Base-by-base conservation (phyloP, 2,113 vertebrate genomes). In the Oncorhynchus gorbuscha region DNA sequence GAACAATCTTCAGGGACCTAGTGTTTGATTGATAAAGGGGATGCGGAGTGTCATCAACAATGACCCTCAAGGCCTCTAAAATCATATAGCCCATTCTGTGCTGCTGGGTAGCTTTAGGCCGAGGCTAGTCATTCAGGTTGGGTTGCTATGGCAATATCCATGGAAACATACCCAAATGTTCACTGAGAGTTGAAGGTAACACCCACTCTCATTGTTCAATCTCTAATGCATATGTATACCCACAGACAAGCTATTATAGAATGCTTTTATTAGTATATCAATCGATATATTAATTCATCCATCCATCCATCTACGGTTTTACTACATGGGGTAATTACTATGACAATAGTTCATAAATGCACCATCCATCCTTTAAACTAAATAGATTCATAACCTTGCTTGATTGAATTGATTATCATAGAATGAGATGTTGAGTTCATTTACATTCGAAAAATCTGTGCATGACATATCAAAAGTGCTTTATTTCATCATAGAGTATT, bases 81-180 rank as follows among this genome's bases (percentile, higher is more conserved):
- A 70, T 14, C 69, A 62, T 39, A 70, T n/a, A 49, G 69, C 12
- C 20, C 11, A 69, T 18, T 45, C 22, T 70, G 39, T 70, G 32
- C 24, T 35, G 35, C 67, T 69, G 30, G 71, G 49, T 68, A 59
- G 74, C 73, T 32, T 75, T 61, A 71, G 76, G 72, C 76, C 35
- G 51, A 35, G 16, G 72, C 26, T 71, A 32, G 61, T 65, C 35
- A 78, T 82, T 75, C 76, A 78, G 76, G 26, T n/a, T 62, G 55
- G 72, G 80, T 82, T 82, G 80, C 76, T 59, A 82, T 78, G 80
- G 76, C 55, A 62, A 69, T 82, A 71, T 78, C 76, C 80, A 82
- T 82, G 76, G 80, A 74, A 78, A 82, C 80, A 75, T 78, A n/a
- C 76, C 73, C 72, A 78, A 76, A 82, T 30, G 39, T 72, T 78